Base-by-base conservation (phyloP, 2,797 vertebrate genomes). In the Brotogeris chrysoptera region DNA sequence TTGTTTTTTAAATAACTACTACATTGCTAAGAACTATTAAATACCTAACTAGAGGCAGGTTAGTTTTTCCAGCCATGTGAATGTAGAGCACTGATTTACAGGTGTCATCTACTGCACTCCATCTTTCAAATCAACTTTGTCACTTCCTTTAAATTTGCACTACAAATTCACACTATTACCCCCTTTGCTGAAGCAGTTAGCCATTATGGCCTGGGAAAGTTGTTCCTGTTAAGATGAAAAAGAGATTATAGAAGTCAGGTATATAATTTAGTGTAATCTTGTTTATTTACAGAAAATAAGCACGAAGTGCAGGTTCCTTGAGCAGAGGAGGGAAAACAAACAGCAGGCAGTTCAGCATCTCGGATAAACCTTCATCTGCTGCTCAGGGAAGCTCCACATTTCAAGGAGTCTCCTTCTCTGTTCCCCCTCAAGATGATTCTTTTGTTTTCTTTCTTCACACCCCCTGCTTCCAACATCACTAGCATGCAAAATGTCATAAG, bases 271-370 rank as follows among this genome's bases (percentile, higher is more conserved):
- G 24, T 91, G 69, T 65, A 87, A 92, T 96, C 80, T 88, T 91
- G 73, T 88, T 94, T 94, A 79, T 90, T 93, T 92, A 78, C 61
- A 80, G 94, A 93, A 86, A 96, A 95, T 77, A 90, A 93, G 83
- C 83, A 41, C 66, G 71, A 86, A 94, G 63, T 90, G 59, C n/a
- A 88, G 66, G 80, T 92, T 96, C 17, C 25, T 86, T 63, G 70
- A 84, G 53, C 44, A 79, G 44, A 59, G 46, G 1, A 81, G 47
- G 84, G 77, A 70, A 93, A 93, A 73, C 47, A 94, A 92, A 94
- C 92, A 92, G 88, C 83, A 66, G 86, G 92, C 36, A 86, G 73
- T 63, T 88, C 60, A 55, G 63, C 0, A 0, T 53, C 66, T 73
- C 68, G 44, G 47, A 70, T 60, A 88, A 91, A 85, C 30, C 47